Evolutionary conservation across 2,797 vertebrate genomes (phyloP).

Genomic region (Podargus strigoides): DNA sequence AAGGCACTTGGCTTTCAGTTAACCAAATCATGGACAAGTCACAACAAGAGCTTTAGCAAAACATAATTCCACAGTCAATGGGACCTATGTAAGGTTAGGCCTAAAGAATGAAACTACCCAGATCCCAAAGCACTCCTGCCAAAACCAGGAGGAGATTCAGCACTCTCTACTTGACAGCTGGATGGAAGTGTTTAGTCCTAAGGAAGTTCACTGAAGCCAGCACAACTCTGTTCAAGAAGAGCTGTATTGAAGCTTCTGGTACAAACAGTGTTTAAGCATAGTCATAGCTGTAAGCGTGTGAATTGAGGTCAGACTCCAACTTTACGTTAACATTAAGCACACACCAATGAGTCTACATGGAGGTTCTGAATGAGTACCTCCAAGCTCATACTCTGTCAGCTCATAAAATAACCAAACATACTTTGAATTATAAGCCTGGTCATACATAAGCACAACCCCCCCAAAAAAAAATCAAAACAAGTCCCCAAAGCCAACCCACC

Average conservation of each 20-base stretch:
- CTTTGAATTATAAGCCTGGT: neutral
- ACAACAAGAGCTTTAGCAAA: neutral
- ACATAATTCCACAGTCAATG: fast-evolving
- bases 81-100: neutral
- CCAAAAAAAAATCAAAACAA: neutral
- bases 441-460: neutral
- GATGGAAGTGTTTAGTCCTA: neutral
- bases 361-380: neutral
- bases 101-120: neutral
- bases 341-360: neutral
- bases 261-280: fast-evolving
- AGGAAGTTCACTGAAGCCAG: neutral
- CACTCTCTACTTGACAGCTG: fast-evolving
- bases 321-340: neutral
- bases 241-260: neutral
- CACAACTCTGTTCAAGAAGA: fast-evolving
- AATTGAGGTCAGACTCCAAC: neutral
- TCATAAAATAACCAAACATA: neutral
- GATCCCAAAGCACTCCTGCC: neutral
- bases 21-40: neutral
- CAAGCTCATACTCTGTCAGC: neutral
- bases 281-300: fast-evolving
- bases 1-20: neutral
- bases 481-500: neutral
- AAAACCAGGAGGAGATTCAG: neutral